Evolutionary conservation across 2,113 vertebrate genomes (phyloP), one percentile per base, ranked within the genome.

Genomic region (Pica pica): DNA sequence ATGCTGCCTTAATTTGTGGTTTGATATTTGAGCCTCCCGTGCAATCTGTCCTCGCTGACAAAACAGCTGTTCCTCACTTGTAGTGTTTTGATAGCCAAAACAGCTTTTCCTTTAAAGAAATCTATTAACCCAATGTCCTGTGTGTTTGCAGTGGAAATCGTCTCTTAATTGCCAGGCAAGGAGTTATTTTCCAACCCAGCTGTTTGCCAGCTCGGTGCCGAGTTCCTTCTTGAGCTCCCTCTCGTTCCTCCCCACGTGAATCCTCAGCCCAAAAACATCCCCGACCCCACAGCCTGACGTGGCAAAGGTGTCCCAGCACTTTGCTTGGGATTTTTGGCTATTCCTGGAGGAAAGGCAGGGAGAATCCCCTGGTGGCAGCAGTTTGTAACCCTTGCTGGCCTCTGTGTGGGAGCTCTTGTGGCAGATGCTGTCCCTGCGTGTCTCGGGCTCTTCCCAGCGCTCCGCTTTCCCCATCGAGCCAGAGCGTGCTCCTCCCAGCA

Each of bases 91-190:
- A 91, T 97, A 97, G 95, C 97, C 97, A 96, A 97, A 97, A 83
- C 97, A 98, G 96, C 97, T 97, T 98, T 98, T 96, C 96, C 96
- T 97, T 93, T 95, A 94, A 94, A 96, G 95, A 96, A 98, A 96
- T 95, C 97, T 95, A 97, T 98, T 98, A 98, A 98, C 97, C 96
- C 97, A 94, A 83, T 89, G 97, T 98, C 97, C 97, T 98, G 30
- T 87, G 63, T 96, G 91, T 97, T 97, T 94, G 88, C 87, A 70
- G 88, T 96, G 97, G 96, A 98, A 97, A 98, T 97, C 4, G 19
- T 81, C 95, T 97, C 96, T 96, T 97, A 97, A 98, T 98, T 98
- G 97, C 96, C 76, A 97, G 91, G 87, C 85, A 73, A 96, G 95
- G 97, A 97, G 82, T 97, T 90, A 93, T 97, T 97, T 97, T 95